Conservation (phyloP, 2,113 vertebrate species). For the Anoura caudifer region DNA sequence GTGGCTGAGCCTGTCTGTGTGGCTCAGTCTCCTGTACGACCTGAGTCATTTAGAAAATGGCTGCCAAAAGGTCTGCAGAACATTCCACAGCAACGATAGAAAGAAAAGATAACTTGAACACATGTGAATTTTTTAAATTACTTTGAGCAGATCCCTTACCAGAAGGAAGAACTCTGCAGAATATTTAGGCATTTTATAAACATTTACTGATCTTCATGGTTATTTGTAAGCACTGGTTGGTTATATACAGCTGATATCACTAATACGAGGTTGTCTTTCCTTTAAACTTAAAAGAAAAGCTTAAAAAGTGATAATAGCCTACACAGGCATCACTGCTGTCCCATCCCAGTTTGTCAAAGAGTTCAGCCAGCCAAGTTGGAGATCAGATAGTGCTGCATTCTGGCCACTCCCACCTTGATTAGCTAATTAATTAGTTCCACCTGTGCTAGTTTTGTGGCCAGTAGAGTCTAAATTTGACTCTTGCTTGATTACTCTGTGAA, state of each 20-base stretch:
- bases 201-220: background rate
- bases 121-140: background rate
- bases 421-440: background rate
- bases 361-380: background rate
- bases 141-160: background rate
- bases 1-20: background rate
- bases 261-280: background rate
- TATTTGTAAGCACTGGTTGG: background rate
- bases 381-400: background rate
- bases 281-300: slow-evolving; percentile 11
- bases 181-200: background rate
- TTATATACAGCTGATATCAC: background rate
- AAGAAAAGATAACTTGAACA: background rate
- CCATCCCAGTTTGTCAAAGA: background rate
- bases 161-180: background rate
- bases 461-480: background rate
- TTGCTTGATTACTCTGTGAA: background rate
- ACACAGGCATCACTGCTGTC: background rate
- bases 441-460: background rate
- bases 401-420: background rate
- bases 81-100: background rate
- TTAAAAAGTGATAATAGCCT: background rate
- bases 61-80: background rate
- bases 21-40: background rate
- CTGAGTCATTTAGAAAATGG: slow-evolving; percentile 32